These are phyloP conservation scores for Lemur catta DNA, from an alignment of 2,797 vertebrate genomes.

Conservation along the genomic window DNA sequence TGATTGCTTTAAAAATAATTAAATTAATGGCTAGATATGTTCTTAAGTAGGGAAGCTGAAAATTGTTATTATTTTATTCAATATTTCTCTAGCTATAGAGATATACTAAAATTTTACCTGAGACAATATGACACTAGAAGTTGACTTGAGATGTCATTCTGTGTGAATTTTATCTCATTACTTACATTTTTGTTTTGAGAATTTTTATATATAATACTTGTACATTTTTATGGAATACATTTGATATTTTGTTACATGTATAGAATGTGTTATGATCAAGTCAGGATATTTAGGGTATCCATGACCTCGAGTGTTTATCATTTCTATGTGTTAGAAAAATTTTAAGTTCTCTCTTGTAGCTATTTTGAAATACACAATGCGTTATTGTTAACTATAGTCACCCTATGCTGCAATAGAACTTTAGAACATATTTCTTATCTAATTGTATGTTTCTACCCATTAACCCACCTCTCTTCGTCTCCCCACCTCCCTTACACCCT, in stretches of 20 bases:
- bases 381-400: too few species aligned
- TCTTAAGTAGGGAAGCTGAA: background rate
- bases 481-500: background rate
- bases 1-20: slow-evolving; percentile 15
- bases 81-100: background rate
- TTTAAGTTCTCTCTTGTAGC: background rate
- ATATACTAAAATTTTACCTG: background rate
- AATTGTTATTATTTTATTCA: background rate
- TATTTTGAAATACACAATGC: background rate
- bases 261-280: background rate
- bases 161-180: background rate
- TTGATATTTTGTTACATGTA: background rate
- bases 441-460: background rate
- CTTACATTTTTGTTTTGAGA: background rate
- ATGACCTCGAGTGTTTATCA: background rate
- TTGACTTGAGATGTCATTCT: slow-evolving; percentile 22
- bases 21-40: background rate
- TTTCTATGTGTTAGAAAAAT: background rate
- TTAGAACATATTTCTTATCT: too few species aligned
- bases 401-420: too few species aligned
- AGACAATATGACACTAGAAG: background rate
- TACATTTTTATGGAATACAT: background rate
- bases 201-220: background rate
- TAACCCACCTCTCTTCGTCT: background rate
- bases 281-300: background rate